Evolutionary conservation across 1,140 invertebrate genomes (phyloP).

Genomic region (Camponotus floridanus): DNA sequence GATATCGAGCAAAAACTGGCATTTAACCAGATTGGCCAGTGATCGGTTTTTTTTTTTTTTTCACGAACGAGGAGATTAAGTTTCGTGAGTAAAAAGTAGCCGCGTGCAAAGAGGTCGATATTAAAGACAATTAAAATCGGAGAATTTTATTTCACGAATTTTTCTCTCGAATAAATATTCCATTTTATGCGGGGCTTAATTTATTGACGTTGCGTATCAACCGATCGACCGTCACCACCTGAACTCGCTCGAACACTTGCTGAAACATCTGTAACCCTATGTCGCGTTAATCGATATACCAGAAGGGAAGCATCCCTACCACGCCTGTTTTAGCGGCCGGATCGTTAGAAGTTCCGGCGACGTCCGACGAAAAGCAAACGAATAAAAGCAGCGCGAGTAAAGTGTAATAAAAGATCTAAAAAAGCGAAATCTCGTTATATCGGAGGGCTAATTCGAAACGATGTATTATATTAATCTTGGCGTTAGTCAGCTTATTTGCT

Average conservation of each 20-base stretch:
- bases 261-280: constrained; percentile 64
- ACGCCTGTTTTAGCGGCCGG: background rate
- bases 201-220: background rate
- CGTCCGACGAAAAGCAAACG: constrained; percentile 32
- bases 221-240: constrained; percentile 75
- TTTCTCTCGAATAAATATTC: background rate
- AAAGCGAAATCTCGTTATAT: constrained; percentile 51
- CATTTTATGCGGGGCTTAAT: background rate
- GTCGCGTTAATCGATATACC: constrained; percentile 36
- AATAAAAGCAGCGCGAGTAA: constrained; percentile 6
- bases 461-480: constrained; percentile 56
- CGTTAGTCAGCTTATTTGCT: constrained; percentile 61
- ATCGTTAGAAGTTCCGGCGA: constrained; percentile 36
- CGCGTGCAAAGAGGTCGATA: background rate
- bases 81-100: background rate
- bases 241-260: constrained; percentile 62
- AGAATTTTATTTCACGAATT: background rate
- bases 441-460: constrained; percentile 54
- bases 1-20: constrained; percentile 10
- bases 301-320: constrained; percentile 37
- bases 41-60: constrained; percentile 1
- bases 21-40: constrained; percentile 8
- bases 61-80: background rate
- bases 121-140: background rate
- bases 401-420: background rate